Evolutionary conservation across 1,140 invertebrate genomes (phyloP).

Genomic region (Cotesia glomerata): DNA sequence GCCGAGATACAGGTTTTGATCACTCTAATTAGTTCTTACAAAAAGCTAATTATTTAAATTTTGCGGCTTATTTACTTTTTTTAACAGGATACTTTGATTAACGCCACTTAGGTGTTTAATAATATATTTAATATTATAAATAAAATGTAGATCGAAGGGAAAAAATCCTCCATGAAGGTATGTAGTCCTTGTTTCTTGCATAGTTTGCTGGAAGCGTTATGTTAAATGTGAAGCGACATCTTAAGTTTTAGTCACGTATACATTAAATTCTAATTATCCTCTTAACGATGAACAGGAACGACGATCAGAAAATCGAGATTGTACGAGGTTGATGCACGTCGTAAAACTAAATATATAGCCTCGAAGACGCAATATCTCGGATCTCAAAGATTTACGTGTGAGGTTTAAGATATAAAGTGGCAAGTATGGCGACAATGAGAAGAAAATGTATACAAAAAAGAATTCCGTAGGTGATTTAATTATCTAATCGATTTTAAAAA

Average conservation of each 20-base stretch:
- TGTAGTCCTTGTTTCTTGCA: neutral
- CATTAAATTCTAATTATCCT: slow-evolving; percentile 46
- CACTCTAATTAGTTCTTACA: no score
- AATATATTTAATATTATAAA: neutral
- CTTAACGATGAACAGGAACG: slow-evolving; percentile 26
- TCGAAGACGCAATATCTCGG: slow-evolving; percentile 14
- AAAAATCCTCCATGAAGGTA: neutral
- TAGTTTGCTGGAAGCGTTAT: slow-evolving; percentile 12
- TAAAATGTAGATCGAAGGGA: neutral
- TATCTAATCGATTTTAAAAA: slow-evolving; percentile 11
- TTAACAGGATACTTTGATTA: no score
- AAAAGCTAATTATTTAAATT: no score
- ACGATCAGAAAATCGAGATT: slow-evolving; percentile 36
- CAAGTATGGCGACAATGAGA: neutral
- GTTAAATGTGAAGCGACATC: slow-evolving; percentile 34
- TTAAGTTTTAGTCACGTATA: slow-evolving; percentile 40
- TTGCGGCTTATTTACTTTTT: no score
- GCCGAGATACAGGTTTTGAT: no score
- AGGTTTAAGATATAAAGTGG: neutral
- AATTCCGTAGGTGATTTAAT: neutral
- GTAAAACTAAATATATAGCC: slow-evolving; percentile 14
- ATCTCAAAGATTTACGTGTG: slow-evolving; percentile 17
- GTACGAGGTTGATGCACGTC: slow-evolving; percentile 25
- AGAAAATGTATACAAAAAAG: neutral
- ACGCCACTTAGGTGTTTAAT: neutral